phyloP scores from a whole-genome alignment of 2,888 invertebrate genomes.

The Eutolmus rufibarbis region DNA sequence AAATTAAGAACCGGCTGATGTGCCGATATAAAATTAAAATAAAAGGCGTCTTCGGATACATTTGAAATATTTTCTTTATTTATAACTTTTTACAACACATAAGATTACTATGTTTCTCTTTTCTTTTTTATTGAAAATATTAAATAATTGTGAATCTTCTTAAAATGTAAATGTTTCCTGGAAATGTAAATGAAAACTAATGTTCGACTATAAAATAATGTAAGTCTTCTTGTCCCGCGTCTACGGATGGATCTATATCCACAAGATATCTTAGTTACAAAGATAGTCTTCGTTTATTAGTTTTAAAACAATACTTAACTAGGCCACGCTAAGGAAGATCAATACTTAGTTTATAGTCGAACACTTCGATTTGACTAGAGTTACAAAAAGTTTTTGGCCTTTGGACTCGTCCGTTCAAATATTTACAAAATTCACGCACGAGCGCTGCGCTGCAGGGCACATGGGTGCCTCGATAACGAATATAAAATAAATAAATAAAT shows the following conservation, averaged over 20 bases:
- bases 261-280: background rate
- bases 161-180: background rate
- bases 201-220: background rate
- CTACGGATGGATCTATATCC: background rate
- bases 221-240: background rate
- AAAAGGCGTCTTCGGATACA: background rate
- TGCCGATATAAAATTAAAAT: background rate
- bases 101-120: slow-evolving; percentile 42
- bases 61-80: slow-evolving; percentile 42
- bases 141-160: slow-evolving; percentile 9
- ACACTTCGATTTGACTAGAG: slow-evolving; percentile 24
- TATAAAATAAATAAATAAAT: slow-evolving; percentile 32
- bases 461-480: background rate
- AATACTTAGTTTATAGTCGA: background rate
- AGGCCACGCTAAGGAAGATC: background rate
- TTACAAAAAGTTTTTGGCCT: background rate
- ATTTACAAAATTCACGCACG: slow-evolving; percentile 20
- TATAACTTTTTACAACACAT: slow-evolving; percentile 45
- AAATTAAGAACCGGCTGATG: too few species aligned
- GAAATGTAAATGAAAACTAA: background rate
- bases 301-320: background rate
- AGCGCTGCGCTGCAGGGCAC: background rate
- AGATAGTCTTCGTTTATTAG: background rate
- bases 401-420: background rate
- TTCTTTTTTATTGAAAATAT: slow-evolving; percentile 22